These are phyloP conservation scores for Tetrao urogallus DNA, from an alignment of 2,113 vertebrate species.

Conservation along the genomic window DNA sequence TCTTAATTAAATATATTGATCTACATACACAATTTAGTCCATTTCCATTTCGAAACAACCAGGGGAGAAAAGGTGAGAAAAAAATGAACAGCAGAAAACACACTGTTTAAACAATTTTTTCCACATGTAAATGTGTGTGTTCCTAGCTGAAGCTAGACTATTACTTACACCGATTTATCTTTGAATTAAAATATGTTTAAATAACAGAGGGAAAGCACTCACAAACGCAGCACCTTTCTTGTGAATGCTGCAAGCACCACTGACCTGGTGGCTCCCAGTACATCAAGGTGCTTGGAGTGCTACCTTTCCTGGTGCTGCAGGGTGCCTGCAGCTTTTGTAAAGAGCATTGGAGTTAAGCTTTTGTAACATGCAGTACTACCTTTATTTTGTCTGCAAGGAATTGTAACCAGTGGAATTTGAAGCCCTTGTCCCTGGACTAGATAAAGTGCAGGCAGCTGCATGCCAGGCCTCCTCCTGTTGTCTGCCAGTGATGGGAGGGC, in stretches of 20 bases:
- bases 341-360: background rate
- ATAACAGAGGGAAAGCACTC: background rate
- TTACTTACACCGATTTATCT: background rate
- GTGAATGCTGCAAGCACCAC: background rate
- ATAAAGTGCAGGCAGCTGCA: constrained; percentile 23
- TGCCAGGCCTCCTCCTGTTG: background rate
- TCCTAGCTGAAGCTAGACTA: background rate
- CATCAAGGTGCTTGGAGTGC: background rate
- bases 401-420: background rate
- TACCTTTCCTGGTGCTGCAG: background rate
- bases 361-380: background rate
- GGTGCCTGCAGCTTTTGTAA: background rate
- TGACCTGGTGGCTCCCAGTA: fast-evolving
- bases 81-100: background rate
- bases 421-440: background rate
- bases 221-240: background rate
- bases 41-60: background rate
- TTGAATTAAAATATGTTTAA: background rate
- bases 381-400: background rate
- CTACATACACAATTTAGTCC: background rate
- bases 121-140: fast-evolving
- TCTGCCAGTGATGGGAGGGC: background rate
- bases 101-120: background rate
- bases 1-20: background rate
- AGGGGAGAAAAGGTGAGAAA: background rate